Evolutionary conservation across 2,888 invertebrate genomes (phyloP).

Genomic region (Ephialtes manifestator): DNA sequence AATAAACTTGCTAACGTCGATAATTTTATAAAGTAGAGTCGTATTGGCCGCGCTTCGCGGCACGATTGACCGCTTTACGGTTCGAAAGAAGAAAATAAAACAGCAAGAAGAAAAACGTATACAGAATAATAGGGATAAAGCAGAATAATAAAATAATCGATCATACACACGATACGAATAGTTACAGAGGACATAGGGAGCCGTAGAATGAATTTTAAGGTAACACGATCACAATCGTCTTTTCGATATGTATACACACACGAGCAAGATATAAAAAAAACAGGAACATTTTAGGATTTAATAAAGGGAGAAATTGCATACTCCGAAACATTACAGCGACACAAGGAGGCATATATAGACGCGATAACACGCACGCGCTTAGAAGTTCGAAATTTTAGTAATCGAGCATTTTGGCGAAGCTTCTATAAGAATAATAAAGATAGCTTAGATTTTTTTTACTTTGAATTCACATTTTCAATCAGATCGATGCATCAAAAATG

Average conservation of each 20-base stretch:
- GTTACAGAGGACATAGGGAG: conserved; percentile 45
- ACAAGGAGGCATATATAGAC: conserved; percentile 31
- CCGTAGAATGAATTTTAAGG: conserved; percentile 44
- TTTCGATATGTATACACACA: conserved; percentile 54
- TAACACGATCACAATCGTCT: conserved; percentile 45
- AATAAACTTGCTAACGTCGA: conserved; percentile 61
- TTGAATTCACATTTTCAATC: conserved; percentile 62
- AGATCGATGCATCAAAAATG: conserved; percentile 52
- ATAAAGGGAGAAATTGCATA: conserved; percentile 40
- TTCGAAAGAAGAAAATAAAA: conserved; percentile 7
- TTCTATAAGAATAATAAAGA: conserved; percentile 55
- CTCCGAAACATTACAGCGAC: conserved; percentile 24
- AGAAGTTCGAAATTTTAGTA: conserved; percentile 42
- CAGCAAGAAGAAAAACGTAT: conserved; percentile 13
- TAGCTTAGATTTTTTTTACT: conserved; percentile 71
- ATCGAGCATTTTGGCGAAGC: conserved; percentile 46
- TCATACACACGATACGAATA: conserved; percentile 57
- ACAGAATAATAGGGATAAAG: conserved; percentile 27
- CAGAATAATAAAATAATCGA: conserved; percentile 47
- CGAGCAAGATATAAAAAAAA: conserved; percentile 18
- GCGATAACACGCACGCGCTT: conserved; percentile 50
- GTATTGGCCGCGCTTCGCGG: conserved; percentile 32
- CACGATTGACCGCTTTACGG: conserved; percentile 39
- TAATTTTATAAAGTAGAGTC: conserved; percentile 59
- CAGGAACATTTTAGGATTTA: conserved; percentile 29